Evolutionary conservation across 2,888 invertebrate species (phyloP).

Genomic region (Dicranocentrus wangi): DNA sequence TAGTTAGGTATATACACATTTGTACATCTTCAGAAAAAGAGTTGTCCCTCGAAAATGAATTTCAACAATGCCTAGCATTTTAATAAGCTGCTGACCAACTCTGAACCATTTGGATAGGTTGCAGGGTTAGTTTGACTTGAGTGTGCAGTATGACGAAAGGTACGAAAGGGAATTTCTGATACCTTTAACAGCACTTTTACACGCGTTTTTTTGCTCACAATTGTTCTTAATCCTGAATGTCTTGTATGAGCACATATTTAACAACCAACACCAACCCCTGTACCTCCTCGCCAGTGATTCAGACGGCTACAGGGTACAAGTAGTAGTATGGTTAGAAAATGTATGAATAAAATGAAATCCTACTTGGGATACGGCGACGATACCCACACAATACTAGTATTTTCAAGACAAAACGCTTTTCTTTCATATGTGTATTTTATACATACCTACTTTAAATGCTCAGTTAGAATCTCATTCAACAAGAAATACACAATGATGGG

Average conservation of each 20-base stretch:
- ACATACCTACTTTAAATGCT: slow-evolving; percentile 34
- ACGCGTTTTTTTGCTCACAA: slow-evolving; percentile 16
- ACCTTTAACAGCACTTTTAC: slow-evolving; percentile 52
- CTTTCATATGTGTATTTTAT: not conserved
- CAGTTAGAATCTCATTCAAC: slow-evolving; percentile 29
- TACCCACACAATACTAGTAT: not conserved
- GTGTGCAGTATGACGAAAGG: not conserved
- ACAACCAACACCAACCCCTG: not conserved
- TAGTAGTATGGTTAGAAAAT: too few relatives aligned
- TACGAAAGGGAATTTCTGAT: slow-evolving; percentile 39
- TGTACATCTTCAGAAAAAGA: slow-evolving; percentile 16
- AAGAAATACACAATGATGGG: too few relatives aligned
- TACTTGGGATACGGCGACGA: not conserved
- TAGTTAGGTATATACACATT: not conserved
- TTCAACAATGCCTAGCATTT: slow-evolving; percentile 43
- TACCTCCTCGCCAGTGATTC: too few relatives aligned
- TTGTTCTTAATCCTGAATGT: slow-evolving; percentile 21
- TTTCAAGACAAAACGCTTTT: slow-evolving; percentile 20
- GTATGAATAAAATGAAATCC: slow-evolving; percentile 4
- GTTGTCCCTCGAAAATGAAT: slow-evolving; percentile 22
- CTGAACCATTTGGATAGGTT: slow-evolving; percentile 32
- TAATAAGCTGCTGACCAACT: slow-evolving; percentile 22
- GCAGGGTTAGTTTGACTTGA: slow-evolving; percentile 27
- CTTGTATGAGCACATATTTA: not conserved
- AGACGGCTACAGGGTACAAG: too few relatives aligned